Evolutionary conservation across 1,140 invertebrate genomes (phyloP), one percentile per base, ranked within the genome.

Genomic region (Nomia melanderi): DNA sequence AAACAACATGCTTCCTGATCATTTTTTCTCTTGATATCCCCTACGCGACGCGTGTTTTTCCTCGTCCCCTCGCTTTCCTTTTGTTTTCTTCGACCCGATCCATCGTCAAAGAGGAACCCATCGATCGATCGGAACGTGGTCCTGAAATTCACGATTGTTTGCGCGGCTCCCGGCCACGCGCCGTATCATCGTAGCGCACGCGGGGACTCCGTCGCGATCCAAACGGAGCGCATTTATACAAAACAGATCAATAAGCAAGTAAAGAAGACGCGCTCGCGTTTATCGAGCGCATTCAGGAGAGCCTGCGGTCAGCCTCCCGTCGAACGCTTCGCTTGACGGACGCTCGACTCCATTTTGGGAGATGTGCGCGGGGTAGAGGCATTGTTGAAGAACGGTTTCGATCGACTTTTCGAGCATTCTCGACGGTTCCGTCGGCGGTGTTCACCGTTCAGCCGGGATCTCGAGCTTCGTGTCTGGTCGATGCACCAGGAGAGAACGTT

Each of bases 201-300:
- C 41, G 47, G 53, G n/a, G n/a, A n/a, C 36, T 66, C 72, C 14
- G 36, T 74, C 62, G 72, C 72, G 72, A 74, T 65, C 27, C 62
- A 66, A 74, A 74, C 50, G 65, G 62, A 65, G 62, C 62, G 65
- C 36, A 66, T 29, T 44, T 75, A 57, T 41, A 67, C 66, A 66
- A 44, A 75, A 75, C 72, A 67, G 72, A 67, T 75, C 72, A 63
- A 75, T 75, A 75, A 67, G 72, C 72, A 57, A 47, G 72, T 57
- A 75, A 75, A 75, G 72, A 75, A 33, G 64, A 59, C 59, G 54
- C 57, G 57, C 64, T 75, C 47, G 41, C 56, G 33, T 75, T 65
- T 74, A 74, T 65, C 72, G 47, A 64, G 47, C n/a, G n/a, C n/a
- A n/a, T n/a, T n/a, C n/a, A n/a, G n/a, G n/a, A n/a, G 33, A 36